These are phyloP conservation scores for Pelvicachromis taeniatus DNA, from an alignment of 2,113 vertebrate species.

Conservation along the genomic window DNA sequence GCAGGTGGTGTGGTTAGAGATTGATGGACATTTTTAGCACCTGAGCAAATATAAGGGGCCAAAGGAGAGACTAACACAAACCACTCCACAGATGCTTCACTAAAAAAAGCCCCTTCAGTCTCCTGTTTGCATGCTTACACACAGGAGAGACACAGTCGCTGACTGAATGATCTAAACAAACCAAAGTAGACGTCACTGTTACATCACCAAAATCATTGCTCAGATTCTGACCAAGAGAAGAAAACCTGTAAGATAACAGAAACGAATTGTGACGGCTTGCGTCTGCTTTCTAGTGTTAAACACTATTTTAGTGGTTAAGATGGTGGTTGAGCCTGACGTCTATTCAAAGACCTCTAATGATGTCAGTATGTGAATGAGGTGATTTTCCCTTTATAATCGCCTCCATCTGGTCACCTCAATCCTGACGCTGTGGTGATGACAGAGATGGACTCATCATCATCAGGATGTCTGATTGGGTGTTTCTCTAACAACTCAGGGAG, in stretches of 20 bases:
- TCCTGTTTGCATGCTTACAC: neutral
- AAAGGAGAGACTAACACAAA: neutral
- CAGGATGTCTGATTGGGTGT: neutral
- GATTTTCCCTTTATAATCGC: conserved; percentile 37
- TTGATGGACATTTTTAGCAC: conserved; percentile 30
- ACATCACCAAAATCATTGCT: neutral
- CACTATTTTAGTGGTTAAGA: neutral
- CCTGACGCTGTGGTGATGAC: conserved; percentile 23
- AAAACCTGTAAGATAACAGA: neutral
- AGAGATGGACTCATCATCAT: conserved; percentile 20
- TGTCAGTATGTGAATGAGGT: conserved; percentile 35
- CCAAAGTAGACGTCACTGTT: neutral
- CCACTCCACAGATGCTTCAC: neutral
- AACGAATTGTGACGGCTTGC: neutral
- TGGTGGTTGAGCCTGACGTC: conserved; percentile 14
- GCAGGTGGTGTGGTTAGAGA: conserved; percentile 1
- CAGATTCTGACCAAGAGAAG: neutral
- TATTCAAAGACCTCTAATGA: conserved; percentile 17
- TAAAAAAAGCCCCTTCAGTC: neutral
- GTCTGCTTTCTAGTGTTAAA: neutral
- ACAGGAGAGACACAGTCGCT: neutral
- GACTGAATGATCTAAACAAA: neutral
- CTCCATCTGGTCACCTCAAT: conserved; percentile 27
- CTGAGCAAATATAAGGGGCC: neutral
- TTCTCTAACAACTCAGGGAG: neutral